Percentiles rank a stretch among this genome's conserved stretches.
Evolutionary conservation across 2,888 invertebrate species (phyloP).

Genomic region (Beris morrisii): DNA sequence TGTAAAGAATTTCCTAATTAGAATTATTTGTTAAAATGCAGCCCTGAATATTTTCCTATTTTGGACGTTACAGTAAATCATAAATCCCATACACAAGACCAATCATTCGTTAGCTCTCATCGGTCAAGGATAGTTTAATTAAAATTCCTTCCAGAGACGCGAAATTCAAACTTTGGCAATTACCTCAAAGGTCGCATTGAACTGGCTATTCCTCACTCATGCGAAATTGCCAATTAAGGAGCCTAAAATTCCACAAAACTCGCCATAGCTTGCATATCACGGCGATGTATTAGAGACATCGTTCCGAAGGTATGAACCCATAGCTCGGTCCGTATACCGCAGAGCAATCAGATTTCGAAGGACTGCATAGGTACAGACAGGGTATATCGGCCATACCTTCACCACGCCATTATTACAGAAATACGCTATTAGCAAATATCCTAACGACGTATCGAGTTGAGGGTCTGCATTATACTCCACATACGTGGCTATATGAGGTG

Average conservation of each 20-base stretch:
- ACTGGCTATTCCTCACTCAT: constrained; percentile 18
- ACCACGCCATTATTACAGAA: background rate
- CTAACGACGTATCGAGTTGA: background rate
- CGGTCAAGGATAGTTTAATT: constrained; percentile 29
- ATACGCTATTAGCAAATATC: background rate
- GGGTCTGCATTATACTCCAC: background rate
- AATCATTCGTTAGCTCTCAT: too few relatives aligned
- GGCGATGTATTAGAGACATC: constrained; percentile 20
- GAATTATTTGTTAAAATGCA: too few relatives aligned
- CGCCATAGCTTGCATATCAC: constrained; percentile 28
- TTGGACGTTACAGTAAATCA: too few relatives aligned
- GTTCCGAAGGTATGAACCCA: background rate
- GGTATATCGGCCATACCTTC: background rate
- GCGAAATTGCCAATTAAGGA: constrained; percentile 33
- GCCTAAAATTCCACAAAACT: constrained; percentile 32
- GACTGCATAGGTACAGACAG: background rate
- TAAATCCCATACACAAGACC: too few relatives aligned
- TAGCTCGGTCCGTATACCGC: too few relatives aligned
- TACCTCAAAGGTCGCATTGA: constrained; percentile 10
- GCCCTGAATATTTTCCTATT: too few relatives aligned
- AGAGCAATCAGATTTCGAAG: background rate
- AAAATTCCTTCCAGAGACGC: constrained; percentile 30
- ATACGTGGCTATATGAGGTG: background rate
- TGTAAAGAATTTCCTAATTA: too few relatives aligned
- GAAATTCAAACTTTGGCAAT: constrained; percentile 27